phyloP scores from a whole-genome alignment of 2,888 invertebrate species.

The Epiblema foenella region DNA sequence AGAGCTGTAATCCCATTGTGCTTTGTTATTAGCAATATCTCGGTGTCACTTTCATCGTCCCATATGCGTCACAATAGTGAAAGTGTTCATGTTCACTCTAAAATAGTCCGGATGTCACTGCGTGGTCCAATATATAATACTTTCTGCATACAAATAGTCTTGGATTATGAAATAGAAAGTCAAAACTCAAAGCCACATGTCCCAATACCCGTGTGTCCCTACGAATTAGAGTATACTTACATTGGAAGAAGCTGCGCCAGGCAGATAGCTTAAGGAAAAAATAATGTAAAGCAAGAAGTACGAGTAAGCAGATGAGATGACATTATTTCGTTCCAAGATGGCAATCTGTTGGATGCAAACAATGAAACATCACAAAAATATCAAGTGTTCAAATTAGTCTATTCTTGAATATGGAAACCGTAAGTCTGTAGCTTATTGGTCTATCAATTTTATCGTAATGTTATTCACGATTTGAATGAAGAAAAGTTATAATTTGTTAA shows the following conservation, averaged over 20 bases:
- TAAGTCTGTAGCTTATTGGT: slow-evolving; percentile 2
- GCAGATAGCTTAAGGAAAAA: not conserved
- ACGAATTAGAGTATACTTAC: not conserved
- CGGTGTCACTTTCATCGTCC: slow-evolving; percentile 69
- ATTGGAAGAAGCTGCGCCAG: not conserved
- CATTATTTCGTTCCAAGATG: not conserved
- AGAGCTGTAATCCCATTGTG: slow-evolving; percentile 66
- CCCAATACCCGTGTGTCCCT: not conserved
- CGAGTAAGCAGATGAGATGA: not conserved
- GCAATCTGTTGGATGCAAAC: not conserved
- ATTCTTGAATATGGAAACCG: slow-evolving; percentile 1
- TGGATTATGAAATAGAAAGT: slow-evolving; percentile 39
- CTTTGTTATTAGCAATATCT: slow-evolving; percentile 57
- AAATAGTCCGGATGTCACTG: slow-evolving; percentile 42
- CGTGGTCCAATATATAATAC: slow-evolving; percentile 27
- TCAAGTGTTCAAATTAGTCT: slow-evolving; percentile 2
- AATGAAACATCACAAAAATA: not conserved
- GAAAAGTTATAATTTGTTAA: slow-evolving; percentile 26
- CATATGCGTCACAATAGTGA: slow-evolving; percentile 68
- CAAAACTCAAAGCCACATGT: slow-evolving; percentile 21
- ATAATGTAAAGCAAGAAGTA: not conserved
- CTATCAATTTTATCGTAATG: slow-evolving; percentile 25
- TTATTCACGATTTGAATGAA: slow-evolving; percentile 10
- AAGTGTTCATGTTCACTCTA: slow-evolving; percentile 52
- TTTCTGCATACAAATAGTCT: slow-evolving; percentile 38